These are phyloP conservation scores for Erebia palarica DNA, from an alignment of 2,888 invertebrate genomes.

Conservation along the genomic window DNA sequence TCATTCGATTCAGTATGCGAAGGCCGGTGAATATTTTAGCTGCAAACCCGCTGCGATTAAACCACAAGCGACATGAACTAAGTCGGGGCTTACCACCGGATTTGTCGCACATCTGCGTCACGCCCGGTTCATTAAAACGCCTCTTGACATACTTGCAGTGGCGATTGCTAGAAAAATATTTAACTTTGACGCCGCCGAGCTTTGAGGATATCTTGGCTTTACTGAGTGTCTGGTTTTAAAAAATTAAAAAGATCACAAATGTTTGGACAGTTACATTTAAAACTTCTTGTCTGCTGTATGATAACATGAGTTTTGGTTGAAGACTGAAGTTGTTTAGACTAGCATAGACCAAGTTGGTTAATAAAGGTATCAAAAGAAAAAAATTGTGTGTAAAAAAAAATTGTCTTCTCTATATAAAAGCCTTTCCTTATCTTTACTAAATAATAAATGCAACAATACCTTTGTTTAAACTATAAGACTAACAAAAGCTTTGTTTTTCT, in stretches of 20 bases:
- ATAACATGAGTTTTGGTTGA: too few species aligned
- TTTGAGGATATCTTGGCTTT: background rate
- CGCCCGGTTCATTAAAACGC: slow-evolving; percentile 53
- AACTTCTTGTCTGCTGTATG: too few species aligned
- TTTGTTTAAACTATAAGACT: background rate
- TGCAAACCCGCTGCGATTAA: slow-evolving; percentile 59
- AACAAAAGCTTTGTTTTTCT: background rate
- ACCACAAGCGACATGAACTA: slow-evolving; percentile 57
- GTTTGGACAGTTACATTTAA: too few species aligned
- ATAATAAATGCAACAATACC: background rate
- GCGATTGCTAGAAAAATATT: slow-evolving; percentile 33
- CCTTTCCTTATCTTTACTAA: background rate
- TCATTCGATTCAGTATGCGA: slow-evolving; percentile 20
- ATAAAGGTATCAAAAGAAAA: too few species aligned
- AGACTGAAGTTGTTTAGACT: too few species aligned
- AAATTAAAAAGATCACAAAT: too few species aligned
- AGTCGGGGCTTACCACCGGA: slow-evolving; percentile 70
- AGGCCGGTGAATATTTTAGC: slow-evolving; percentile 62
- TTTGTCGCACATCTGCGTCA: slow-evolving; percentile 52
- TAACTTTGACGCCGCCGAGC: background rate
- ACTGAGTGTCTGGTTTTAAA: background rate
- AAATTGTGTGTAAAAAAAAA: too few species aligned
- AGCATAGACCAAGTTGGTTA: too few species aligned
- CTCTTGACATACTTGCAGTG: slow-evolving; percentile 41
- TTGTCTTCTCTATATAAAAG: too few species aligned